Evolutionary conservation across 2,113 vertebrate genomes (phyloP).

Genomic region (Excalfactoria chinensis): DNA sequence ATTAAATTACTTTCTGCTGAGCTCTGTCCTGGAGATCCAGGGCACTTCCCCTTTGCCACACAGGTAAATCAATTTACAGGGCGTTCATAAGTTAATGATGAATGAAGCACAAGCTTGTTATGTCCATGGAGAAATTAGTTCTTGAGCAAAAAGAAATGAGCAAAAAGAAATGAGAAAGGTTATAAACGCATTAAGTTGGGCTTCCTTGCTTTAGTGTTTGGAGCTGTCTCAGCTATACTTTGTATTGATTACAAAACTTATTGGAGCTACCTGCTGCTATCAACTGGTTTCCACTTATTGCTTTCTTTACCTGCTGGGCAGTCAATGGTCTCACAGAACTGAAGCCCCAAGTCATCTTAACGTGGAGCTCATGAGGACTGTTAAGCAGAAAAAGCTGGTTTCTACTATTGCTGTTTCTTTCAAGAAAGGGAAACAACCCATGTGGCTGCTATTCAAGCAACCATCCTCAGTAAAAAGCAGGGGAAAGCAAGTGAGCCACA

Average conservation of each 20-base stretch:
- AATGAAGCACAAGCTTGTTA: slow-evolving; percentile 17
- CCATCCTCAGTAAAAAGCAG: background rate
- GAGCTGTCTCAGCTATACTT: slow-evolving; percentile 19
- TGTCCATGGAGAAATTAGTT: background rate
- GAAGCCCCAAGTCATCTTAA: background rate
- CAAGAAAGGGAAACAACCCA: background rate
- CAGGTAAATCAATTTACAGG: slow-evolving; percentile 44
- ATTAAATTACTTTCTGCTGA: background rate
- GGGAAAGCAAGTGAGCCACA: background rate
- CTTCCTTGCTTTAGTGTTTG: background rate
- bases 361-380: background rate
- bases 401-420: background rate
- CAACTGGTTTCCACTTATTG: slow-evolving; percentile 28
- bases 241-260: slow-evolving; percentile 53
- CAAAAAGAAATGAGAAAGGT: slow-evolving; percentile 3
- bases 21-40: background rate
- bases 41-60: background rate
- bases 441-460: background rate
- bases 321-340: background rate
- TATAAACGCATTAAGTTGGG: slow-evolving; percentile 13
- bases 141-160: slow-evolving; percentile 23
- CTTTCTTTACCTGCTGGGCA: slow-evolving; percentile 24
- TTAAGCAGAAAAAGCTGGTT: background rate
- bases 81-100: background rate
- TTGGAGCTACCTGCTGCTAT: slow-evolving; percentile 44